Conservation (phyloP, 2,113 vertebrate species). For the Periophthalmus modestus region DNA sequence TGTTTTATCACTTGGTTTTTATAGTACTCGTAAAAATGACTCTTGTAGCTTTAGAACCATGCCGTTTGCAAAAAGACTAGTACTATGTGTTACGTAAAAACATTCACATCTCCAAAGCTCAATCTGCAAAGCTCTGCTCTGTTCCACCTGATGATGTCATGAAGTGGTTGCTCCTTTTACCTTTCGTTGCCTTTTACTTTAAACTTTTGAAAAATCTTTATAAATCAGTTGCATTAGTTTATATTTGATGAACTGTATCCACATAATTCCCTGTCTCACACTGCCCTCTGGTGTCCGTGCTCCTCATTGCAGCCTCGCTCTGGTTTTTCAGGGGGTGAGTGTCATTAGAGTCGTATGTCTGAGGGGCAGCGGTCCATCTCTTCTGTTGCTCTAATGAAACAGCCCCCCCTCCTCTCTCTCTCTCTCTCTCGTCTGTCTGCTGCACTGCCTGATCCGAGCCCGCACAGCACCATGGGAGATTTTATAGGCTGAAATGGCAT, state of each 20-base stretch:
- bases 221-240: background rate
- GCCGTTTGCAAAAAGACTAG: too few species aligned
- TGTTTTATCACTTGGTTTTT: background rate
- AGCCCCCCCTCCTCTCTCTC: background rate
- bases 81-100: too few species aligned
- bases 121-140: too few species aligned
- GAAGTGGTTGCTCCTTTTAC: too few species aligned
- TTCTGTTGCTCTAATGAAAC: background rate
- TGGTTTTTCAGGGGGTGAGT: background rate
- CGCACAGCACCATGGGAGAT: too few species aligned
- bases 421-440: background rate
- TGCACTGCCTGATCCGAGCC: too few species aligned
- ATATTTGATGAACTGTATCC: background rate
- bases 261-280: background rate
- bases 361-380: background rate
- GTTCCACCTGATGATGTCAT: too few species aligned
- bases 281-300: background rate
- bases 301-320: background rate
- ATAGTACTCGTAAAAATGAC: too few species aligned
- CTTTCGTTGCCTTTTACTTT: too few species aligned
- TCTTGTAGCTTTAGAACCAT: too few species aligned
- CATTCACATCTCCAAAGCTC: too few species aligned
- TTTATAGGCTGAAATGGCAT: background rate
- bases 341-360: background rate
- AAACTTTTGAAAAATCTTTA: background rate